Conservation (phyloP, 2,113 vertebrate genomes). For the Ammodytes dubius region DNA sequence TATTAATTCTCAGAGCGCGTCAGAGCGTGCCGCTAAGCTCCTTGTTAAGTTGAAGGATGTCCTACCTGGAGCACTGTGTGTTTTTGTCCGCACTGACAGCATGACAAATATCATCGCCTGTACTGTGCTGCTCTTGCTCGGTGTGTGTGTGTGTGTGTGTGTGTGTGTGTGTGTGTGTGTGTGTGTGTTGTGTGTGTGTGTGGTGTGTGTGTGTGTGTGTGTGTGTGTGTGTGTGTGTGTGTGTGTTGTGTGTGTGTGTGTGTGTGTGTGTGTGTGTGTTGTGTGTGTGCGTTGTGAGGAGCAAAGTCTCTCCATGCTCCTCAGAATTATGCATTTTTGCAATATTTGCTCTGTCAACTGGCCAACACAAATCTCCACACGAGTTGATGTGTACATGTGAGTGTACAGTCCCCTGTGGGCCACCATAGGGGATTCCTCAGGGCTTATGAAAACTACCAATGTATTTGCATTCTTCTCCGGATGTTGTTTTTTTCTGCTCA, state of each 20-base stretch:
- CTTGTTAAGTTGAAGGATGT: not conserved
- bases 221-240: too few species aligned
- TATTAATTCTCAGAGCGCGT: slow-evolving; percentile 24
- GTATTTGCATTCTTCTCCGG: not conserved
- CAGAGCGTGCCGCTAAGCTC: not conserved
- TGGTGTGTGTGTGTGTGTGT: too few species aligned
- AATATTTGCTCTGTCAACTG: too few species aligned
- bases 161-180: too few species aligned
- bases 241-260: too few species aligned
- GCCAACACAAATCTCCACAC: too few species aligned
- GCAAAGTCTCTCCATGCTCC: slow-evolving; percentile 15
- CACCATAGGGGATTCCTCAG: not conserved
- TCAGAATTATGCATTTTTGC: not conserved
- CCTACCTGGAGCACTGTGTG: not conserved
- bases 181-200: too few species aligned
- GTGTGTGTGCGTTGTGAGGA: not conserved
- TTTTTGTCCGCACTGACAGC: slow-evolving; percentile 25
- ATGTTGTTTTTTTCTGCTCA: not conserved
- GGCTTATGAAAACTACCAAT: slow-evolving; percentile 18
- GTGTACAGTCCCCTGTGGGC: not conserved
- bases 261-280: too few species aligned
- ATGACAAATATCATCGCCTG: slow-evolving; percentile 14
- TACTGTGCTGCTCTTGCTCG: not conserved
- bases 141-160: too few species aligned
- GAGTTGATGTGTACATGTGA: slow-evolving; percentile 24